These are phyloP conservation scores for Dasypogon diadema DNA, from an alignment of 2,888 invertebrate genomes.

Conservation along the genomic window DNA sequence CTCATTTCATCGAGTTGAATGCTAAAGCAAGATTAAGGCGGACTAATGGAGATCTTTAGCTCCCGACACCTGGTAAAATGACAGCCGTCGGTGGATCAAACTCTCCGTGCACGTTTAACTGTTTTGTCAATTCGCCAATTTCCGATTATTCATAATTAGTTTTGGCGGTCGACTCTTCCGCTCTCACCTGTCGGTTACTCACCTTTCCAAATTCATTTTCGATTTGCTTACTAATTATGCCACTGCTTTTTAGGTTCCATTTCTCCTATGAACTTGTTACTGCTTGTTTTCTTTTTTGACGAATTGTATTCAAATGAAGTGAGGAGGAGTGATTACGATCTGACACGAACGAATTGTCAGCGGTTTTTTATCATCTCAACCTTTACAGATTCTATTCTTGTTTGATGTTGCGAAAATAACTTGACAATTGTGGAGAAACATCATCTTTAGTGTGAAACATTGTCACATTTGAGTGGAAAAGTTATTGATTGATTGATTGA, in stretches of 20 bases:
- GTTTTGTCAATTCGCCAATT: neutral
- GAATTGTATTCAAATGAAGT: neutral
- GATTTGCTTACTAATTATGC: neutral
- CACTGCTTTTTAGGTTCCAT: neutral
- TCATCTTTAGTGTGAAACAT: no score
- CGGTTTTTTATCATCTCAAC: neutral
- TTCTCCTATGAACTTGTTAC: neutral
- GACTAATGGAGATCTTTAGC: neutral
- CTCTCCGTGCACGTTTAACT: neutral
- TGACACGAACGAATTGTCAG: neutral
- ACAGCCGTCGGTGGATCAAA: neutral
- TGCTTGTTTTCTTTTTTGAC: neutral
- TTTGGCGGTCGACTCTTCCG: constrained; percentile 1
- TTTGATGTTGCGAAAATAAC: no score
- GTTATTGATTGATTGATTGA: no score
- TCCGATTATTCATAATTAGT: neutral
- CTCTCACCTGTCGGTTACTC: constrained; percentile 3
- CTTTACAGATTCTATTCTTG: no score
- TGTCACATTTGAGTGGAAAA: no score
- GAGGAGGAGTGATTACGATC: neutral
- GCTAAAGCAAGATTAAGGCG: neutral
- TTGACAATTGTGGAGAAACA: no score
- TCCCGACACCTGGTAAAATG: neutral
- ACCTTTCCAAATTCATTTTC: constrained; percentile 11
- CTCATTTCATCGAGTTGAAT: neutral